phyloP scores from a whole-genome alignment of 2,888 invertebrate species.

The Mechanitis mazaeus region DNA sequence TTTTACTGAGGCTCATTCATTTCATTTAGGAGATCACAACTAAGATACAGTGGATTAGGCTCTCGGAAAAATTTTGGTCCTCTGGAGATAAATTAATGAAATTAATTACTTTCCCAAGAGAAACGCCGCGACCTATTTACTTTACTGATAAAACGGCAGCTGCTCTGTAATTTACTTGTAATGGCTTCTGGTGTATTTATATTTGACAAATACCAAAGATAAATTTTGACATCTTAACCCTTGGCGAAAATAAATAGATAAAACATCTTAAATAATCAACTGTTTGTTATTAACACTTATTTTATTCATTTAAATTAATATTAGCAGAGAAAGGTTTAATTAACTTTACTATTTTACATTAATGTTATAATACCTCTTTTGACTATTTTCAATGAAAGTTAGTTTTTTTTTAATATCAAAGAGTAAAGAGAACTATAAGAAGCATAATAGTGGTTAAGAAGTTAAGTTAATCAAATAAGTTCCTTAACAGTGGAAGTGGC shows the following conservation, averaged over 20 bases:
- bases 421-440: neutral
- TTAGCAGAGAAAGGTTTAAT: too few relatives aligned
- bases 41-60: slow-evolving; percentile 34
- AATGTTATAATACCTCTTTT: too few relatives aligned
- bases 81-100: slow-evolving; percentile 35
- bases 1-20: slow-evolving; percentile 36
- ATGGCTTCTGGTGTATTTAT: slow-evolving; percentile 21
- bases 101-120: slow-evolving; percentile 35
- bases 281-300: neutral
- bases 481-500: slow-evolving; percentile 3
- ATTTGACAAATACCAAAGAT: slow-evolving; percentile 15
- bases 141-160: slow-evolving; percentile 25
- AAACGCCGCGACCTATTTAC: slow-evolving; percentile 30
- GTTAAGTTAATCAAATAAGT: slow-evolving; percentile 4
- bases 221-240: slow-evolving; percentile 6
- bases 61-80: slow-evolving; percentile 35
- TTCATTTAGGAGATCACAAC: slow-evolving; percentile 44
- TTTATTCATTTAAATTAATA: neutral
- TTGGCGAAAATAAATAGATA: slow-evolving; percentile 1
- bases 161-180: slow-evolving; percentile 21
- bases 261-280: neutral
- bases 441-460: slow-evolving; percentile 1
- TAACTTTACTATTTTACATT: too few relatives aligned
- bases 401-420: neutral
- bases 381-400: too few relatives aligned